Evolutionary conservation across 2,113 vertebrate species (phyloP).

Genomic region (Triplophysa tibetana): DNA sequence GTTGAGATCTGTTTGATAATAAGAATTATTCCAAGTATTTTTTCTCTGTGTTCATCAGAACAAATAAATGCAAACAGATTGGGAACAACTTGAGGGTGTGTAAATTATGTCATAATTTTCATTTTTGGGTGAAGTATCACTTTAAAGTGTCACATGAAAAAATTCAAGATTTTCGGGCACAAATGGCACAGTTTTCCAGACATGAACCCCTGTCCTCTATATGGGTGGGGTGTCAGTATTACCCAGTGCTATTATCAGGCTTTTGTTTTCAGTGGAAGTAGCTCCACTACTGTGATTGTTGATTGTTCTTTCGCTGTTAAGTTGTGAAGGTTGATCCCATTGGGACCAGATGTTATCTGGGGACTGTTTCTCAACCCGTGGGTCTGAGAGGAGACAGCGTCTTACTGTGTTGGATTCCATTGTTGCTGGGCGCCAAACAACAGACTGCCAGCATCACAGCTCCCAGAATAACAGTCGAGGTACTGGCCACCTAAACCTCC

Average conservation of each 20-base stretch:
- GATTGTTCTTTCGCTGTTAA: background rate
- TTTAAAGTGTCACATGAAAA: no score
- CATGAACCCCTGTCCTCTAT: background rate
- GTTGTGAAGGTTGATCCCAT: background rate
- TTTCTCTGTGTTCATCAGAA: no score
- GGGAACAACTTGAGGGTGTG: no score
- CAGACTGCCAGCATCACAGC: constrained; percentile 8
- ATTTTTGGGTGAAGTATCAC: no score
- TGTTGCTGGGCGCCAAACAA: constrained; percentile 19
- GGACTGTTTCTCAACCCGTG: background rate
- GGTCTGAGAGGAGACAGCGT: background rate
- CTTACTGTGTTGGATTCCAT: constrained; percentile 6
- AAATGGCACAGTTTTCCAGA: background rate
- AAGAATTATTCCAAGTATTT: no score
- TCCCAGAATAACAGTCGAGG: background rate
- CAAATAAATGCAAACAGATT: no score
- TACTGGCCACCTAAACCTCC: background rate
- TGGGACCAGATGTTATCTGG: background rate
- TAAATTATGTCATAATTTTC: no score
- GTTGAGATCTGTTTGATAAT: no score
- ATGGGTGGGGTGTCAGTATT: constrained; percentile 9
- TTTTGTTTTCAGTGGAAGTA: constrained; percentile 20
- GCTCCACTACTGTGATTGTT: background rate
- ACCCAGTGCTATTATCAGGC: background rate
- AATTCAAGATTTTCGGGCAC: background rate